phyloP scores from a whole-genome alignment of 2,888 invertebrate species.

The Peribatodes rhomboidaria region DNA sequence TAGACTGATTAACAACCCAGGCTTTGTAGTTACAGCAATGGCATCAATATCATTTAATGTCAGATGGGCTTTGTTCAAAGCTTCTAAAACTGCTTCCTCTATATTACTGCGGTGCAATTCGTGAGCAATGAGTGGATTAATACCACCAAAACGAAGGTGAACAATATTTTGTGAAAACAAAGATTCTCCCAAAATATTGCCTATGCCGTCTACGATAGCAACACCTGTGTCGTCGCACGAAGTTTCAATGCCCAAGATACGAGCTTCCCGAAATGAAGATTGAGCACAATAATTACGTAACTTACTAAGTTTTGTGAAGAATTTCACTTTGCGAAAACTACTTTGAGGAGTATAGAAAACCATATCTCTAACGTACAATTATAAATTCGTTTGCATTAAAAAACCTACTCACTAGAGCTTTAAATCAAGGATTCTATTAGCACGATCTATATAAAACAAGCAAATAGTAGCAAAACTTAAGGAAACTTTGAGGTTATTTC shows the following conservation, averaged over 20 bases:
- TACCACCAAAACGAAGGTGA: slow-evolving; percentile 93
- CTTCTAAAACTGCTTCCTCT: slow-evolving; percentile 89
- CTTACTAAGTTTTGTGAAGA: neutral
- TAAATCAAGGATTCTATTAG: too few relatives aligned
- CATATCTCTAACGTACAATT: neutral
- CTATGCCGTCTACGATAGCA: slow-evolving; percentile 92
- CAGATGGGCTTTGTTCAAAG: slow-evolving; percentile 88
- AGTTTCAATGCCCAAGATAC: slow-evolving; percentile 96
- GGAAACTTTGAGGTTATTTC: too few relatives aligned
- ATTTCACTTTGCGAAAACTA: slow-evolving; percentile 3
- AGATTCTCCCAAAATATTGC: slow-evolving; percentile 92
- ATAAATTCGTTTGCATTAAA: neutral
- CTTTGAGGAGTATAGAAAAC: neutral
- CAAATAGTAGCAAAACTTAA: too few relatives aligned
- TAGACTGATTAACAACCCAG: slow-evolving; percentile 93
- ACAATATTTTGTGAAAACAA: slow-evolving; percentile 92
- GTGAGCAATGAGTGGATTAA: slow-evolving; percentile 95
- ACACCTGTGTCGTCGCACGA: slow-evolving; percentile 99
- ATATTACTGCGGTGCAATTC: slow-evolving; percentile 94
- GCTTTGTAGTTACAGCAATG: slow-evolving; percentile 96
- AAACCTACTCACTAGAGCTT: too few relatives aligned
- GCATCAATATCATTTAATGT: slow-evolving; percentile 91
- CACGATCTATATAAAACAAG: too few relatives aligned
- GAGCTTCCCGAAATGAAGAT: slow-evolving; percentile 30
- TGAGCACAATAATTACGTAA: slow-evolving; percentile 20